Evolutionary conservation across 2,888 invertebrate genomes (phyloP).

Genomic region (Paralinhomoeus sp.): DNA sequence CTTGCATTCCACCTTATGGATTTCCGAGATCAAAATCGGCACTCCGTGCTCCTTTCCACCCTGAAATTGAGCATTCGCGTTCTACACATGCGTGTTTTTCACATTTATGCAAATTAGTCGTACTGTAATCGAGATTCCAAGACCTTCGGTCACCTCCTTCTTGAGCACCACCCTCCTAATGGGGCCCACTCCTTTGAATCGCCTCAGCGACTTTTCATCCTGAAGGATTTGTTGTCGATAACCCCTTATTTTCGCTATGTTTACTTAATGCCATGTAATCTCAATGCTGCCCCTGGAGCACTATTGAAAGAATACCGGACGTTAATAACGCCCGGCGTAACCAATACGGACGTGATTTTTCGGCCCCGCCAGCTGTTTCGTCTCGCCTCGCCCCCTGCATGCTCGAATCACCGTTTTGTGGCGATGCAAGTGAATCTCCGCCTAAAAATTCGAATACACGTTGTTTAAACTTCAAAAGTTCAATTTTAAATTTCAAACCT

Average conservation of each 20-base stretch:
- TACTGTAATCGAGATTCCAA: slow-evolving; percentile 62
- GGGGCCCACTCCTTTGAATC: slow-evolving; percentile 28
- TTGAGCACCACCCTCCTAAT: slow-evolving; percentile 39
- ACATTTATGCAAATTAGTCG: slow-evolving; percentile 4
- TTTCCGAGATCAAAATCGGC: slow-evolving; percentile 58
- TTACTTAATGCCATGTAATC: too few species aligned
- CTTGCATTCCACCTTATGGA: slow-evolving; percentile 30
- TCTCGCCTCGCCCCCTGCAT: slow-evolving; percentile 29
- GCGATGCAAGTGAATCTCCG: slow-evolving; percentile 58
- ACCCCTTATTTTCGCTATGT: too few species aligned
- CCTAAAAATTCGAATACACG: too few species aligned
- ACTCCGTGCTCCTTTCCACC: slow-evolving; percentile 66
- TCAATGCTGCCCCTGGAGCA: too few species aligned
- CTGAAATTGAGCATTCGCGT: slow-evolving; percentile 28
- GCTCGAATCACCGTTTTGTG: slow-evolving; percentile 51
- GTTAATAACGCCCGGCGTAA: too few species aligned
- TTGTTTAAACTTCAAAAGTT: too few species aligned
- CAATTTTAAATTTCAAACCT: slow-evolving; percentile 27
- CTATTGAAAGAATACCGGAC: too few species aligned
- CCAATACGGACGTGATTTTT: slow-evolving; percentile 24
- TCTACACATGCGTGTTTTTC: neutral
- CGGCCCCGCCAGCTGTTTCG: slow-evolving; percentile 23
- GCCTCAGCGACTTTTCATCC: neutral
- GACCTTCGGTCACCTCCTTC: slow-evolving; percentile 49
- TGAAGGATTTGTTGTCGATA: too few species aligned